These are phyloP conservation scores for Anorthoa munda DNA, from an alignment of 2,888 invertebrate genomes.

Conservation along the genomic window DNA sequence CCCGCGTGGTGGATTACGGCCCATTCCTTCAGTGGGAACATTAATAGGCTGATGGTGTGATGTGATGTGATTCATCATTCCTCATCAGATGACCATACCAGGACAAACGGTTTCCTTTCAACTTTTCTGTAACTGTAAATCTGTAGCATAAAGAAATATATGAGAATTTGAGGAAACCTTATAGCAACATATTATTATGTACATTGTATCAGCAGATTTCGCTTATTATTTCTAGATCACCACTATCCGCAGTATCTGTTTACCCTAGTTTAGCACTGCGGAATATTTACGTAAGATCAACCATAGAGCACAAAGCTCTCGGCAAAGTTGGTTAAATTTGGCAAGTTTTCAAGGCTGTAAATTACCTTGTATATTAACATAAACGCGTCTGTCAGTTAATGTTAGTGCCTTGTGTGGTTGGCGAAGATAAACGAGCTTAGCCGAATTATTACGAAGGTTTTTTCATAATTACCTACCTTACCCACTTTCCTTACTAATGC, in stretches of 20 bases:
- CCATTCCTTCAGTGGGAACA: too few species aligned
- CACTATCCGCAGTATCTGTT: conserved; percentile 10
- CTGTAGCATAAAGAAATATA: too few species aligned
- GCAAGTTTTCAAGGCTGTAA: conserved; percentile 53
- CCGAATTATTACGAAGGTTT: background rate
- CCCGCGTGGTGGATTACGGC: too few species aligned
- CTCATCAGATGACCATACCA: too few species aligned
- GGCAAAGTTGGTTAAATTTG: conserved; percentile 27
- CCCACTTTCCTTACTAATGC: too few species aligned
- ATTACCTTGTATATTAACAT: conserved; percentile 14
- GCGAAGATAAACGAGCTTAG: conserved; percentile 15
- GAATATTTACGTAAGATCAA: conserved; percentile 51
- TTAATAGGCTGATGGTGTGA: too few species aligned
- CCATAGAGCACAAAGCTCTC: conserved; percentile 21
- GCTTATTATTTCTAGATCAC: background rate
- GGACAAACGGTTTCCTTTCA: too few species aligned
- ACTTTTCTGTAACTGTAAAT: too few species aligned
- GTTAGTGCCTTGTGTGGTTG: conserved; percentile 11
- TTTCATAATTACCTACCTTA: background rate
- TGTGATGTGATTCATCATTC: too few species aligned
- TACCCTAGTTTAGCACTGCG: conserved; percentile 38
- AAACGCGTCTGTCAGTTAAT: background rate
- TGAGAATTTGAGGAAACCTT: too few species aligned
- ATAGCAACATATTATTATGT: too few species aligned
- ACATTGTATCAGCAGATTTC: background rate